Evolutionary conservation across 2,888 invertebrate species (phyloP), one percentile per base, ranked within the genome.

Genomic region (Tinea pellionella): DNA sequence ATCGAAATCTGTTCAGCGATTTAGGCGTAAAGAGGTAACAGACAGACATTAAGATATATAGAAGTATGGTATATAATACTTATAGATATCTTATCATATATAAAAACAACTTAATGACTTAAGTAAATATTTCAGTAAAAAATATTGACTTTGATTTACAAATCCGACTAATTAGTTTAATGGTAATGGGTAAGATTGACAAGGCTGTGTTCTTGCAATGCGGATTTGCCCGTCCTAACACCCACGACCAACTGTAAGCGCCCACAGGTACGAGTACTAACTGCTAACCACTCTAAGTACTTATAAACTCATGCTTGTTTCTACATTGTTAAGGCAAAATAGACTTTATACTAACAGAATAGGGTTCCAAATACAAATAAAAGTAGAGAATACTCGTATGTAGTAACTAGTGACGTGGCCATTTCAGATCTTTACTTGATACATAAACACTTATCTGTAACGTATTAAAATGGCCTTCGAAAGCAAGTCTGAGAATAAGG

Each of bases 141-240:
- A 24, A 24, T 24, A 24, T 24, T 24, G 24, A 24, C 24, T 24
- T 24, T 24, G 24, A 24, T 24, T 3, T 24, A 24, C 24, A 24
- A 24, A 37, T n/a, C n/a, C 9, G 9, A 37, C 37, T 37, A 37
- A 37, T 37, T 37, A 37, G n/a, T 9, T 37, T n/a, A 37, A 37
- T 37, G 37, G 9, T n/a, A 47, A 47, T n/a, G 15, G 7, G 9
- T 8, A 15, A 47, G 47, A 15, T 66, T 65, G 70, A 68, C 74
- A 78, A 80, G 79, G 78, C 69, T 72, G 65, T 64, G 65, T 67
- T 66, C 68, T 69, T 68, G 75, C 78, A 79, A 80, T 80, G 82
- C 81, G 81, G 82, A 81, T 77, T 81, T 79, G 72, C 71, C 70
- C 70, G 67, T 74, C 75, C 71, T 71, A 64, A 57, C 24, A 32